A percentile compares a stretch with the other conserved stretches of the same genome.
Conservation (phyloP, 2,113 vertebrate genomes). For the Hypanus sabinus region DNA sequence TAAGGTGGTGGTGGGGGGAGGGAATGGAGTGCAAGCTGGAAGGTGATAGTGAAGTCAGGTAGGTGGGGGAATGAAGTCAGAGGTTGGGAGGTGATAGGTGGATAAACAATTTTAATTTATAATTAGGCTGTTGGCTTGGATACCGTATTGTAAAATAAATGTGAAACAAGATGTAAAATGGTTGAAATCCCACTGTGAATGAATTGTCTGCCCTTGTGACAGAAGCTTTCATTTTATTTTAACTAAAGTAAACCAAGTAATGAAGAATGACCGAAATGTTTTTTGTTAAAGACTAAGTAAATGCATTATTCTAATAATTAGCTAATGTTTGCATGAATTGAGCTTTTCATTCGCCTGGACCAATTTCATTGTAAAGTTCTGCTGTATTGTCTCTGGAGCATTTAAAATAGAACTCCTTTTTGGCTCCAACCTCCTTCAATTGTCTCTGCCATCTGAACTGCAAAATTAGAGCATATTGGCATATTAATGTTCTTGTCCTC, state of each 20-base stretch:
- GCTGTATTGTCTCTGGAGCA: not conserved
- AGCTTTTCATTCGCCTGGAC: not conserved
- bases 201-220: not conserved
- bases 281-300: slow-evolving; percentile 23
- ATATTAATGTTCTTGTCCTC: not conserved
- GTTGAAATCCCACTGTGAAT: not conserved
- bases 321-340: not conserved
- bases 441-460: not conserved
- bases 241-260: not conserved
- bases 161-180: not conserved
- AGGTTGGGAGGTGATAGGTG: too few species aligned
- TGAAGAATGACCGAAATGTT: not conserved
- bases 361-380: slow-evolving; percentile 20
- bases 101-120: not conserved
- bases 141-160: not conserved
- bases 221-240: not conserved
- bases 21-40: too few species aligned
- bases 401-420: not conserved
- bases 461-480: not conserved
- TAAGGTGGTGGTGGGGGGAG: too few species aligned
- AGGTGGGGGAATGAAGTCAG: too few species aligned
- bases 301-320: not conserved
- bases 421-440: slow-evolving; percentile 1
- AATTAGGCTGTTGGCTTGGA: not conserved
- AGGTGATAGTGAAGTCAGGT: too few species aligned